Evolutionary conservation across 1,140 invertebrate genomes (phyloP), one percentile per base, ranked within the genome.

Genomic region (Portunus trituberculatus): DNA sequence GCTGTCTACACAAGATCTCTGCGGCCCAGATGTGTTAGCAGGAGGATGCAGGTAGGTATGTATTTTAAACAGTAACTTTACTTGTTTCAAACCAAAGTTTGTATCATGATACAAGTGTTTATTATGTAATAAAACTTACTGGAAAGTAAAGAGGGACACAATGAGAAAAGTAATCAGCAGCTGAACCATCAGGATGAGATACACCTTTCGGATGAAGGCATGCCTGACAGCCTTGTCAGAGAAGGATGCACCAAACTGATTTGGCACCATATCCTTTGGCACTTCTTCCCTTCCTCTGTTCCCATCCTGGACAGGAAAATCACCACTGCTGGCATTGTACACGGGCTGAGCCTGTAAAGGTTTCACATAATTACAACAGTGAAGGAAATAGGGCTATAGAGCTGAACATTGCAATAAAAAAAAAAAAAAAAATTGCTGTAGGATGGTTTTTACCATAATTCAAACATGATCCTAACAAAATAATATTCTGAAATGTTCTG

Each of bases 181-280:
- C 96, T 97, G 97, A n/a, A 96, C 93, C 94, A 96, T 96, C 28
- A 97, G 96, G 91, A 97, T 97, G 3, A 96, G 96, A 96, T 97
- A 97, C 7, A 97, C 97, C 96, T 97, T 97, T 31, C 97, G 96
- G 45, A 97, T 97, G 96, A 97, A 97, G 7, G 94, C 97, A 52
- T 95, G 96, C 16, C 96, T 89, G 10, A 96, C 92, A 31, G 94
- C 95, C 76, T 96, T 96, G 28, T 95, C 94, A 48, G 93, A 95
- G 91, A 96, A 96, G 8, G 95, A 92, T 25, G n/a, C 90, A 29
- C 93, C 95, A 83, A 96, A 95, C 67, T 93, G 92, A 86, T 93
- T 95, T 46, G 93, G 93, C n/a, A 95, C 91, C 16, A 94, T n/a
- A 7, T 90, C 96, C 29, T 67, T 92, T 16, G 89, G 67, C 0